phyloP scores from a whole-genome alignment of 2,888 invertebrate species.

The Melitaea athalia region DNA sequence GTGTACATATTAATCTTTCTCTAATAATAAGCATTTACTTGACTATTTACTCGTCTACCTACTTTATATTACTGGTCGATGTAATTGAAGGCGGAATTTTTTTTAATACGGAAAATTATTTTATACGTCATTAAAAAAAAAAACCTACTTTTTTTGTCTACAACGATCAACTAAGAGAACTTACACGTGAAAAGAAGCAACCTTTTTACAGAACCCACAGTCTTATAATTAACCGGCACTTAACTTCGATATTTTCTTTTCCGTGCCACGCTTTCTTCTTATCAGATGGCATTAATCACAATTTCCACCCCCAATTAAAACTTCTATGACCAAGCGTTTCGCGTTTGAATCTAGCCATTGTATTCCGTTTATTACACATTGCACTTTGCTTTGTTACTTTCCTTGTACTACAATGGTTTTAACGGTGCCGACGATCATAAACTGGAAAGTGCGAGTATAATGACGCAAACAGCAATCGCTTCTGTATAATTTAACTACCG shows the following conservation, averaged over 20 bases:
- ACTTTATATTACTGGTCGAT: too few species aligned
- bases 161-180: too few species aligned
- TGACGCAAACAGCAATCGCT: constrained; percentile 52
- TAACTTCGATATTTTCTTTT: constrained; percentile 49
- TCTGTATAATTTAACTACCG: constrained; percentile 41
- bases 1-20: too few species aligned
- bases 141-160: too few species aligned
- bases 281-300: constrained; percentile 81
- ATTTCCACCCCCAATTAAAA: constrained; percentile 81
- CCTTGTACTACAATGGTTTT: constrained; percentile 67
- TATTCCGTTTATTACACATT: constrained; percentile 63
- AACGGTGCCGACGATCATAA: constrained; percentile 53
- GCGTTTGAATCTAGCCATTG: constrained; percentile 55
- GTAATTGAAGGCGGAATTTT: too few species aligned
- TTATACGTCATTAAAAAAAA: too few species aligned
- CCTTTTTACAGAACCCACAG: constrained; percentile 18
- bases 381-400: constrained; percentile 58
- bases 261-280: constrained; percentile 66
- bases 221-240: constrained; percentile 10
- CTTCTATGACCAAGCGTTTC: constrained; percentile 57
- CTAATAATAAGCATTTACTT: too few species aligned
- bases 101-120: too few species aligned
- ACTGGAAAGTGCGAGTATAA: constrained; percentile 11
- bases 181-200: too few species aligned
- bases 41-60: too few species aligned